Conservation (phyloP, 2,113 vertebrate genomes). For the Climacteris rufus region DNA sequence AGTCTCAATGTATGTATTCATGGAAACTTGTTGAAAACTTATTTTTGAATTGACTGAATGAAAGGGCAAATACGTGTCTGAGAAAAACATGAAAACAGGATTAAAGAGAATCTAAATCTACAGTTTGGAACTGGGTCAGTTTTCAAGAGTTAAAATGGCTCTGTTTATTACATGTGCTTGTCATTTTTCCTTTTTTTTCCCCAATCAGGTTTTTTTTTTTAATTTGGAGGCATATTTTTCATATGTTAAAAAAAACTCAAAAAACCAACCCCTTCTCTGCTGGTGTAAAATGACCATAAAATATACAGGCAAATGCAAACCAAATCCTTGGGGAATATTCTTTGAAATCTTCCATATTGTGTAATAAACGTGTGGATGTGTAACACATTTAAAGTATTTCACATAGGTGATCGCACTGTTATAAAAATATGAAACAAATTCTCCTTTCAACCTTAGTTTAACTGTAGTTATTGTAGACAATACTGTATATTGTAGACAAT, state of each 20-base stretch:
- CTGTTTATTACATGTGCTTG: background rate
- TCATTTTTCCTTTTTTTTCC: background rate
- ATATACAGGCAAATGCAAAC: background rate
- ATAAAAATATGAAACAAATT: background rate
- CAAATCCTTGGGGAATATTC: background rate
- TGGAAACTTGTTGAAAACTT: background rate
- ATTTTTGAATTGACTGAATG: background rate
- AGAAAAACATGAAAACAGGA: background rate
- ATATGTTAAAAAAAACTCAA: background rate
- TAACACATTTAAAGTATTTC: background rate
- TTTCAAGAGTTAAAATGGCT: background rate
- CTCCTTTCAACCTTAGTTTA: background rate
- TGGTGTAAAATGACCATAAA: background rate
- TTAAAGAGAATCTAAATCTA: background rate
- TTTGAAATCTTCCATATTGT: background rate
- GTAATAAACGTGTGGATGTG: background rate
- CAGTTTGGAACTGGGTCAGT: background rate
- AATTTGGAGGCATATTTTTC: background rate
- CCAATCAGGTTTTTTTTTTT: background rate
- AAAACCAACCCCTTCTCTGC: background rate
- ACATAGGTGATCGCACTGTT: background rate
- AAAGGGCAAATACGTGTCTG: background rate
- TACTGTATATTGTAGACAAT: too few species aligned
- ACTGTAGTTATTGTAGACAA: background rate
- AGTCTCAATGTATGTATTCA: rapidly evolving